Base-by-base conservation (phyloP, 1,140 invertebrate species). In the Rhynchophorus ferrugineus region DNA sequence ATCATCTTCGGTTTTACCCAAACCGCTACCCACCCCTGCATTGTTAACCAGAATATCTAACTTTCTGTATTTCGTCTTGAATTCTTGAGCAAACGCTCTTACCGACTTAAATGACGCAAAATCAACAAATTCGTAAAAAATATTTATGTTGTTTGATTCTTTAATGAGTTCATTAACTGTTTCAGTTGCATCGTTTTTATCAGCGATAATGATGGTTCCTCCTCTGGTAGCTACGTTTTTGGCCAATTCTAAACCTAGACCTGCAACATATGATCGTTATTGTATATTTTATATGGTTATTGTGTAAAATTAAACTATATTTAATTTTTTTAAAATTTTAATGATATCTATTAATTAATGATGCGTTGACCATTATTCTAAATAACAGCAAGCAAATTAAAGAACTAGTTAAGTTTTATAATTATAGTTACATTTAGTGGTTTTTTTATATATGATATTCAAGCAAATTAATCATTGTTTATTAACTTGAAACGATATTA, bases 31-130 rank as follows among this genome's bases (percentile, higher is more conserved):
- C 2, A 69, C 68, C 3, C 66, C 73, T 21, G 76, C 78, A 61
- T 79, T 80, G 51, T 78, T 77, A 5, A 80, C 68, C 3, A 81
- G 54, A 38, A 79, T 71, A 59, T 80, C 73, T 3, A 79, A 48
- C 21, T 68, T 59, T 3, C 50, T 13, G 49, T 73, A 69, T 33
- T 60, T 63, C 36, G 58, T 37, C 8, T 62, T 49, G 1, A 68
- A 36, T 17, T 67, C 55, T 42, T 57, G 37, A n/a, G 57, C 63
- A 38, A 69, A 66, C 20, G 59, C 34, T 16, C 64, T 51, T 2
- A 68, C 57, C 3, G 66, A 69, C 17, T 54, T 35, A 13, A 70
- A 53, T 8, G 58, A 63, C 9, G 52, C 34, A 13, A 69, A 45
- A 44, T 71, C 58, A 11, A 67, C 17, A 29, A 6, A 11, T 29